Evolutionary conservation across 1,140 invertebrate species (phyloP), one percentile per base, ranked within the genome.

Genomic region (Drosophila pruinosa): DNA sequence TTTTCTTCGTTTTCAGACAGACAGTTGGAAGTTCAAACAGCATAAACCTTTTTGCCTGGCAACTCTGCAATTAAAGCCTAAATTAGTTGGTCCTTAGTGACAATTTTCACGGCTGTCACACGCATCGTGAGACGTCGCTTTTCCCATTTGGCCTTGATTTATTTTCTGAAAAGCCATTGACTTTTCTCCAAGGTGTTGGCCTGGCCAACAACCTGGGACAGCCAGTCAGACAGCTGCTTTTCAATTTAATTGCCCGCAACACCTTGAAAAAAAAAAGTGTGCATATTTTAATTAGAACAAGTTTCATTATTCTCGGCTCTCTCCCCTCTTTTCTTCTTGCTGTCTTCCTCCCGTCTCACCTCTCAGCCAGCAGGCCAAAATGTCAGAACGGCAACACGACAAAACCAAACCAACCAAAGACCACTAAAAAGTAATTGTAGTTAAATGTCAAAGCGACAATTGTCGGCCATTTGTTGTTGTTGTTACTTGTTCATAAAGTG

Each of bases 381-480:
- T 71, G 61, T 65, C 68, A 61, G 36, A 19, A 17, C 41, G 15
- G 6, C 38, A 26, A 53, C 26, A 54, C 10, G 36, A 28, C 50
- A 47, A 34, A 24, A 36, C 28, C 47, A 52, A 58, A 48, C 72
- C 72, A 70, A 78, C 63, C 61, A 83, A 70, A 85, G 81, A 80
- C 77, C 77, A 75, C 81, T 81, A 74, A 85, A 86, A 86, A 68
- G 81, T 88, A 86, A 86, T 86, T 88, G 81, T 88, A 65, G 82
- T 72, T 86, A 86, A 86, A 86, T 86, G 81, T 86, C 81, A 86
- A 86, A 88, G 81, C 78, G 77, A 86, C 81, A 86, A 86, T 85
- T 85, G 81, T 75, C 56, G 78, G 3, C 22, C 54, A 19, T 75
- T 43, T 53, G 54, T 71, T 56, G 48, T 31, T 53, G 54, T 71